phyloP scores from a whole-genome alignment of 2,797 vertebrate species.

The Microctenopoma steveboyesi region DNA sequence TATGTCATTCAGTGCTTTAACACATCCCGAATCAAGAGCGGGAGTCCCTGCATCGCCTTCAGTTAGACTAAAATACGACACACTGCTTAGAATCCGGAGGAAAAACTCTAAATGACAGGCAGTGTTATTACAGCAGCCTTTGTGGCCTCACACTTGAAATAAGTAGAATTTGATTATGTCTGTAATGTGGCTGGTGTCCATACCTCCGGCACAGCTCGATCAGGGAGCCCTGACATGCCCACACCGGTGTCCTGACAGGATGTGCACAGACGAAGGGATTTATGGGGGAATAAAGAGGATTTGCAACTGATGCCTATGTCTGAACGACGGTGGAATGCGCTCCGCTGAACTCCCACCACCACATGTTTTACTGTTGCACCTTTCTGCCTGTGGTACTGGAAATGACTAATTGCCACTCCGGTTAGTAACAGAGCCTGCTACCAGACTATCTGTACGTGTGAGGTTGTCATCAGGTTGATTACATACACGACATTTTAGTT shows the following conservation, averaged over 20 bases:
- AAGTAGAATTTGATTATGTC: conserved; percentile 78
- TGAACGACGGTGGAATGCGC: conserved; percentile 66
- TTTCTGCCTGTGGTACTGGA: conserved; percentile 65
- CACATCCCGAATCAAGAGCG: conserved; percentile 47
- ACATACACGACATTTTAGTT: conserved; percentile 49
- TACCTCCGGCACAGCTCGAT: conserved; percentile 39
- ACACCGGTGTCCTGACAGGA: conserved; percentile 74
- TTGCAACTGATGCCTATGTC: conserved; percentile 79
- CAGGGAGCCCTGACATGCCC: conserved; percentile 71
- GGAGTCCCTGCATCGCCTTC: conserved; percentile 25
- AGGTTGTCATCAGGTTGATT: conserved; percentile 55
- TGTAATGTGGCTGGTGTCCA: conserved; percentile 71
- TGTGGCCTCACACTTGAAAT: conserved; percentile 65
- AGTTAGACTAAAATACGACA: conserved; percentile 44
- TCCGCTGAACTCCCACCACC: conserved; percentile 66
- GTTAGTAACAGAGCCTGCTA: conserved; percentile 63
- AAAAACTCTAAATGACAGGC: conserved; percentile 46
- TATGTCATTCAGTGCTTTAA: conserved; percentile 34
- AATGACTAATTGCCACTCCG: conserved; percentile 79
- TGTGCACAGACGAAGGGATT: conserved; percentile 77
- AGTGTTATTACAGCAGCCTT: conserved; percentile 58
- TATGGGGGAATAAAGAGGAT: conserved; percentile 83
- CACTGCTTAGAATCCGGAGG: conserved; percentile 22
- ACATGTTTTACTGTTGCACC: conserved; percentile 75
- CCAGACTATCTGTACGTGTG: conserved; percentile 47